Conservation (phyloP, 2,797 vertebrate species). For the Cichlasoma orientale region DNA sequence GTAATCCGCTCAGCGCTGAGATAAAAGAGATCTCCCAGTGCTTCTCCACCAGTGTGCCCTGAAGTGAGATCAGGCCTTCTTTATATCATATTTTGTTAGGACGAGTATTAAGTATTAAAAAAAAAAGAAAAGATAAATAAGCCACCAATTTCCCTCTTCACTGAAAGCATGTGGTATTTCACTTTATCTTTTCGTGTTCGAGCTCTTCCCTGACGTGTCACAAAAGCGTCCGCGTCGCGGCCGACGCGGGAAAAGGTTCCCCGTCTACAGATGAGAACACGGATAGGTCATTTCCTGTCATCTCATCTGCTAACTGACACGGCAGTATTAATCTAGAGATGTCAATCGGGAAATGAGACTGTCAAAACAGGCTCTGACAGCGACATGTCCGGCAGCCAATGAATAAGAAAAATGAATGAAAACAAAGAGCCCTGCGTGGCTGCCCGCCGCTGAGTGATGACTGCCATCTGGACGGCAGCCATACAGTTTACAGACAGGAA, state of each 20-base stretch:
- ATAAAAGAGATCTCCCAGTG: constrained; percentile 49
- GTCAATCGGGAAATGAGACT: constrained; percentile 40
- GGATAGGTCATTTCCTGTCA: constrained; percentile 24
- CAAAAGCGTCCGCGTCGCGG: background rate
- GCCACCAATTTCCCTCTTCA: background rate
- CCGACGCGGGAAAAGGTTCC: constrained; percentile 31
- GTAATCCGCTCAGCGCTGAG: constrained; percentile 55
- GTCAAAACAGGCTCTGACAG: constrained; percentile 45
- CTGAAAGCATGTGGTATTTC: background rate
- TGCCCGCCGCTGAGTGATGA: constrained; percentile 31
- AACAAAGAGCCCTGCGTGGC: constrained; percentile 14
- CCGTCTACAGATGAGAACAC: constrained; percentile 1
- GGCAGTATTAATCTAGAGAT: constrained; percentile 41
- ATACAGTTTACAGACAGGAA: constrained; percentile 33
- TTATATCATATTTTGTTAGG: constrained; percentile 22
- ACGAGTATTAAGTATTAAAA: background rate
- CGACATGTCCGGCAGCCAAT: constrained; percentile 26
- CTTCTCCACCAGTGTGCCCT: constrained; percentile 22
- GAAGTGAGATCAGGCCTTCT: constrained; percentile 32
- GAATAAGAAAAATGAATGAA: constrained; percentile 3
- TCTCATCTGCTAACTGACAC: constrained; percentile 42
- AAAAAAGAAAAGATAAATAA: background rate
- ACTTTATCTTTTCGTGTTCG: background rate
- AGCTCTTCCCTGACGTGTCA: constrained; percentile 9
- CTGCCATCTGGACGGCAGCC: constrained; percentile 53